These are phyloP conservation scores for Pogonocherus hispidulus DNA, from an alignment of 2,888 invertebrate genomes.

Conservation along the genomic window DNA sequence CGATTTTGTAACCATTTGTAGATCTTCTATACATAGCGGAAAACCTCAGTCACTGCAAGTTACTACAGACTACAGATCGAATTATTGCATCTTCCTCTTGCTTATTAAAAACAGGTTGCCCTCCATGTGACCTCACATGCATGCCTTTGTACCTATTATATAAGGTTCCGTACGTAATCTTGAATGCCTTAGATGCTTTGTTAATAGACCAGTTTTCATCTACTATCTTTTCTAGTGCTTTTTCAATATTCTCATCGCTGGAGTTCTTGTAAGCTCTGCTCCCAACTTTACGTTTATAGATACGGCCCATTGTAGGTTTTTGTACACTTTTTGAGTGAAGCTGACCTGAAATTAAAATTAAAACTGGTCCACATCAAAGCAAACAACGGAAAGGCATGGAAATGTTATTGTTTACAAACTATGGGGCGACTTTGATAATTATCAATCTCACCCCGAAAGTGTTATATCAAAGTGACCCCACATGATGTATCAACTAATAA, in stretches of 20 bases:
- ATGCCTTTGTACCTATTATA: too few species aligned
- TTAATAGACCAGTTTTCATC: conserved; percentile 32
- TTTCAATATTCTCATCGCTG: conserved; percentile 26
- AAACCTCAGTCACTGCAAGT: too few species aligned
- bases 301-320: conserved; percentile 17
- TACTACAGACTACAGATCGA: too few species aligned
- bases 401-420: background rate
- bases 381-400: background rate
- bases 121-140: too few species aligned
- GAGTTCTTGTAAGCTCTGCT: conserved; percentile 16
- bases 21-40: too few species aligned
- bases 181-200: conserved; percentile 23
- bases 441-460: conserved; percentile 4
- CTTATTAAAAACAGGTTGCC: too few species aligned
- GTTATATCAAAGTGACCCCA: background rate
- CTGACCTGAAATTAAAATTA: background rate
- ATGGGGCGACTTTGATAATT: conserved; percentile 8
- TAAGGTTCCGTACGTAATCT: conserved; percentile 32
- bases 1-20: too few species aligned
- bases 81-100: too few species aligned
- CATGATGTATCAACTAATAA: background rate
- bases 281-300: conserved; percentile 31
- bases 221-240: conserved; percentile 40
- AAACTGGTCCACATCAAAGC: background rate
- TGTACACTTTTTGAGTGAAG: background rate